Percentiles rank a stretch among this genome's conserved stretches.
These are phyloP conservation scores for Aphelenchoides fujianensis DNA, from an alignment of 1,140 invertebrate species.

Conservation along the genomic window DNA sequence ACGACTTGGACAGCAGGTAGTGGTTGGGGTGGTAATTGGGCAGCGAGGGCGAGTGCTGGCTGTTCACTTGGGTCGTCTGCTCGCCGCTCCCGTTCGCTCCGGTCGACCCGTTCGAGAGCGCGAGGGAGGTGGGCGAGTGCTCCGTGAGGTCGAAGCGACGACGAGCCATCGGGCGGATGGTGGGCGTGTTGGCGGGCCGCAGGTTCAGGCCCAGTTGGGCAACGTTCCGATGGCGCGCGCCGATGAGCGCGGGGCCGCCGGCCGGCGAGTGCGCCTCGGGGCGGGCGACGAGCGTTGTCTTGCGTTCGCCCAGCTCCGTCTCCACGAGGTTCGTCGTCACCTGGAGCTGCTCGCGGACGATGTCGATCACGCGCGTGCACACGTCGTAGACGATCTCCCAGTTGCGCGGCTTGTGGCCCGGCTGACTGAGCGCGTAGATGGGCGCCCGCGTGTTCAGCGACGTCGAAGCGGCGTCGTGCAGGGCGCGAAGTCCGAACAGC, in stretches of 20 bases:
- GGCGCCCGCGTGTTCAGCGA: not conserved
- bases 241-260: not conserved
- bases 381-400: slow-evolving; percentile 6
- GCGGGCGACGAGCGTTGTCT: not conserved
- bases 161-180: slow-evolving; percentile 11
- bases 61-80: not conserved
- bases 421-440: slow-evolving; percentile 20
- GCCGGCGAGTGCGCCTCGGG: not conserved
- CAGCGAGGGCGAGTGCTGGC: not conserved
- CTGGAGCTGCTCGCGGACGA: not conserved
- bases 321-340: not conserved
- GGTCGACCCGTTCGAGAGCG: not conserved
- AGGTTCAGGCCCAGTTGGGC: not conserved
- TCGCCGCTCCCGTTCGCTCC: not conserved
- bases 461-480: not conserved
- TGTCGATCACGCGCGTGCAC: slow-evolving; percentile 2
- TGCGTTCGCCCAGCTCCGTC: not conserved
- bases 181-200: slow-evolving; percentile 9
- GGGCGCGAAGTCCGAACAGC: slow-evolving; percentile 11
- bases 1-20: not conserved
- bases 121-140: not conserved
- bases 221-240: not conserved
- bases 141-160: not conserved
- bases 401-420: slow-evolving; percentile 8
- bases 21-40: not conserved